Base-by-base conservation (phyloP, 2,113 vertebrate species). In the Murina feae region DNA sequence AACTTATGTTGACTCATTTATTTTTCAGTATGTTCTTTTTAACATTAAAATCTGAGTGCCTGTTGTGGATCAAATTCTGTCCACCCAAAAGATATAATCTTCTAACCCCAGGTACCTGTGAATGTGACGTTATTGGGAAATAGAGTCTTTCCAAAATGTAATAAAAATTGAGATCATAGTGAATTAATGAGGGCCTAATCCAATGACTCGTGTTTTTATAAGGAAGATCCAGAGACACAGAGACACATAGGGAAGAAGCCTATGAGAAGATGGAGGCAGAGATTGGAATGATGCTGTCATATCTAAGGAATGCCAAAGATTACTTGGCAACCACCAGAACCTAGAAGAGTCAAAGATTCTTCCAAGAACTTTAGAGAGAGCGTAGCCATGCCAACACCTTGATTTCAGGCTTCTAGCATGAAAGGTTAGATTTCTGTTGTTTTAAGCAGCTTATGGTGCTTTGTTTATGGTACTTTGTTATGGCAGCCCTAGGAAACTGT, bases 1-100 rank as follows among this genome's bases (percentile, higher is more conserved):
- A 86, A 37, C 3, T 82, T 71, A 53, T 51, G 47, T 86, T 89
- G 69, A 95, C 58, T 91, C 68, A 93, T 74, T 78, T 74, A 72
- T 86, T n/a, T 6, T 91, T 78, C 39, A 47, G 13, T 75, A 32
- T 81, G 25, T 25, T 85, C 78, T 42, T 44, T 78, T 6, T 44
- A 80, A 74, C 49, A 76, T 42, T 86, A 82, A 69, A 90, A 23
- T 55, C 6, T 60, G 30, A 63, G n/a, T 32, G 7, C 20, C 51
- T 93, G 1, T 69, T 84, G 25, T 76, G 21, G 13, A 9, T 75
- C 69, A 42, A 83, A 30, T 80, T 84, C 25, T 90, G 51, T 49
- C 39, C 25, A 35, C 58, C 12, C 23, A 9, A 72, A 75, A 51
- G 60, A 28, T 65, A 42, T 65, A 20, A 71, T 90, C 6, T 28